Evolutionary conservation across 2,797 vertebrate genomes (phyloP).

Genomic region (Neopelma chrysocephalum): DNA sequence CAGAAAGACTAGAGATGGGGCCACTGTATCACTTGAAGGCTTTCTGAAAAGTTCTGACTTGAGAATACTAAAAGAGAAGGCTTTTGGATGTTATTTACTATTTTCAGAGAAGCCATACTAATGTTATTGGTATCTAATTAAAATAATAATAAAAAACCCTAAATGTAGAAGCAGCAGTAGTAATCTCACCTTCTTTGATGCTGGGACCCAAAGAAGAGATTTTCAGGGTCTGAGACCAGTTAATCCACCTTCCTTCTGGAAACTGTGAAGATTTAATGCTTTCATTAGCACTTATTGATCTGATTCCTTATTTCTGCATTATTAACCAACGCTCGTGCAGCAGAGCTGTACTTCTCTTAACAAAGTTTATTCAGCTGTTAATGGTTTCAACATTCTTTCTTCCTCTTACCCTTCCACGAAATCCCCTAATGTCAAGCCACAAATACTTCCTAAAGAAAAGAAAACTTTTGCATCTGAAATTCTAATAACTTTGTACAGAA

Average conservation of each 20-base stretch:
- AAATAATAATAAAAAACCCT: not conserved
- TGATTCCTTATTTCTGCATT: not conserved
- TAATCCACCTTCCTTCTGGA: not conserved
- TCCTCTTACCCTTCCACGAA: slow-evolving; percentile 1
- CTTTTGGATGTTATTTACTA: not conserved
- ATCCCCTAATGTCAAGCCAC: not conserved
- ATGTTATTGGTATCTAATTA: not conserved
- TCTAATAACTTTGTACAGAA: not conserved
- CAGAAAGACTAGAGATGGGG: not conserved
- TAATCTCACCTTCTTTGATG: not conserved
- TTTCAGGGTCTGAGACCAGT: not conserved
- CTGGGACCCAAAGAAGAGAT: not conserved
- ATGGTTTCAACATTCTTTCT: slow-evolving; percentile 4
- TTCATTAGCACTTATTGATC: slow-evolving; percentile 5
- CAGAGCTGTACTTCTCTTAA: not conserved
- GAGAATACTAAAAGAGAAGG: not conserved
- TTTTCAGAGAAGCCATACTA: not conserved
- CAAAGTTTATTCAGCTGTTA: slow-evolving; percentile 47
- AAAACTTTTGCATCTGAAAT: not conserved
- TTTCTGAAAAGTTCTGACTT: not conserved
- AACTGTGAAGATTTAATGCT: not conserved
- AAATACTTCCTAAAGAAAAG: slow-evolving; percentile 12
- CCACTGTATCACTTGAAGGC: not conserved
- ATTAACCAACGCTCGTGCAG: not conserved
- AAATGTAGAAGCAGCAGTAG: not conserved